Evolutionary conservation across 2,797 vertebrate genomes (phyloP), one percentile per base, ranked within the genome.

Genomic region (Sylvia borin): DNA sequence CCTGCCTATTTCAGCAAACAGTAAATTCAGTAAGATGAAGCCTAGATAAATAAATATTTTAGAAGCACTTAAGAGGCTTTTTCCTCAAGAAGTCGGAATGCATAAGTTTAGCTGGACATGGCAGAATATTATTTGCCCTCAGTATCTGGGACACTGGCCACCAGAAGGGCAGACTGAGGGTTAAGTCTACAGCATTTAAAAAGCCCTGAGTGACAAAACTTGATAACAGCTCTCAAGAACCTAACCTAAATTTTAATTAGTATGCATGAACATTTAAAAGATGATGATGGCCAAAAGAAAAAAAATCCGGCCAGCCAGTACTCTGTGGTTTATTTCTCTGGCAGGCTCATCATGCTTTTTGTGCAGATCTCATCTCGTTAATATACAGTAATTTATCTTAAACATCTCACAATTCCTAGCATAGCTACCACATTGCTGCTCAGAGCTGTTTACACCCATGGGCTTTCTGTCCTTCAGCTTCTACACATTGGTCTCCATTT

Each of bases 1-100:
- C 40, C 73, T 65, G 90, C 45, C 77, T 88, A 61, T 60, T 93
- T 88, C 60, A 97, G 93, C 64, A 80, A 94, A 94, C 27, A 70
- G 84, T 70, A 89, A 92, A 80, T 87, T 93, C 78, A 86, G 68
- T 82, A 89, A 93, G 62, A 90, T 31, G 88, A 96, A 90, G 88
- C 71, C 66, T 90, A 87, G 67, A 88, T 57, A 96, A 96, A 97
- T 90, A 96, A 95, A 74, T 94, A 93, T 88, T 92, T 95, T 25
- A 94, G 81, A 71, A 90, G 76, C 62, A 93, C 85, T 91, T 89
- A 79, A 73, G 88, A 85, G 90, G 76, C 43, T 70, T 57, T 88
- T 95, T 88, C 85, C 92, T 85, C 68, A 92, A 89, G 91, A 96
- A 92, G 80, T 43, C 42, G 54, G 73, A 94, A 93, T 38, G 76